Evolutionary conservation across 2,113 vertebrate genomes (phyloP), one percentile per base, ranked within the genome.

Genomic region (Donacobius atricapilla): DNA sequence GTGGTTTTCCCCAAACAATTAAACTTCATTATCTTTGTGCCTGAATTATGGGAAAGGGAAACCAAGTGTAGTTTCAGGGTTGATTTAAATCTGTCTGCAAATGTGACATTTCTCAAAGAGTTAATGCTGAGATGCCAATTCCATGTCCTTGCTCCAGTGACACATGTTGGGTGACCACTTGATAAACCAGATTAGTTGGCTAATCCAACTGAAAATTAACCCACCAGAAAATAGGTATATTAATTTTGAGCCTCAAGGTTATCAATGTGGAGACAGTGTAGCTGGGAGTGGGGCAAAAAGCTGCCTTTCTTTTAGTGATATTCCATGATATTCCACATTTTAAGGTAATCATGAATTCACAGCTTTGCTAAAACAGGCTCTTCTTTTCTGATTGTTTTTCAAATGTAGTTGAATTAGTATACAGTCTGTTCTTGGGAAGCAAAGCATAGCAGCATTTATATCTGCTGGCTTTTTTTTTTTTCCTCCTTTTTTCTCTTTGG

Each of bases 401-500:
- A 58, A 56, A 39, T 42, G 9, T 31, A 48, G 16, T 23, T 64
- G 39, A 24, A 22, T 47, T 77, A 50, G 10, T 64, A 8, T 44
- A 27, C 28, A 31, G 9, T 69, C 37, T 84, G 23, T 37, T 77
- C n/a, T 68, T 35, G 44, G 48, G 72, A 33, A 39, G 33, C 35
- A 65, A 27, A 60, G 40, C 60, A 21, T 15, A 39, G 44, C 50
- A 69, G 25, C 35, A 7, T 22, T 90, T 81, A 18, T 0, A 58
- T 33, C 25, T 35, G 10, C 22, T 66, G 64, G 10, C 21, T 23
- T 40, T 28, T 27, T 15, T 17, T 42, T 42, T 42, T 19, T 12
- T 30, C 1, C 11, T 13, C 3, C 5, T 3, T 6, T 11, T 33
- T 23, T 27, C 11, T 10, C 6, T 19, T 18, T 16, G 12, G 4